A percentile compares a stretch with the other conserved stretches of the same genome.
These are phyloP conservation scores for Pomatorhinus ruficollis DNA, from an alignment of 2,113 vertebrate species.

Conservation along the genomic window DNA sequence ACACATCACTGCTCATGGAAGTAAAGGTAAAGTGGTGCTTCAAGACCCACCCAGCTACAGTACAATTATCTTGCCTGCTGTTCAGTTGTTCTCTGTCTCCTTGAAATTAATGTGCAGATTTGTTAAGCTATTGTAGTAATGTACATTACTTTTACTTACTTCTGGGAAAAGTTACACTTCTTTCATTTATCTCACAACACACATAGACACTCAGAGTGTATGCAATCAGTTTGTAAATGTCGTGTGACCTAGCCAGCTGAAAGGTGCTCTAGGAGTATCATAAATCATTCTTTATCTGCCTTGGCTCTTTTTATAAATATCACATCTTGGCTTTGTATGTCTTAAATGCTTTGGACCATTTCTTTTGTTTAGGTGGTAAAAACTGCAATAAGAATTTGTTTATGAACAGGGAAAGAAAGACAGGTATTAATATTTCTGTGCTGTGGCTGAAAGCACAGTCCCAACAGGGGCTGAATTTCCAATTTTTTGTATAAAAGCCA, in stretches of 20 bases:
- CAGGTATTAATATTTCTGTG: constrained; percentile 16
- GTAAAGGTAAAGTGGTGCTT: background rate
- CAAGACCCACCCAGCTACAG: background rate
- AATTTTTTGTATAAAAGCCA: constrained; percentile 26
- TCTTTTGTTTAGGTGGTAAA: background rate
- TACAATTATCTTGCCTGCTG: background rate
- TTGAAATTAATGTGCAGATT: background rate
- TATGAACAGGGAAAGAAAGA: constrained; percentile 8
- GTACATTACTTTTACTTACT: background rate
- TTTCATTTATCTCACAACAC: background rate
- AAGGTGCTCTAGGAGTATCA: constrained; percentile 1
- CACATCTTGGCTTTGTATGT: background rate
- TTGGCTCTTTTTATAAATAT: constrained; percentile 26
- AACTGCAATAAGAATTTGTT: constrained; percentile 12
- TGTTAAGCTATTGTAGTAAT: background rate
- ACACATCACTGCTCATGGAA: background rate
- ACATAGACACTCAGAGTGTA: background rate
- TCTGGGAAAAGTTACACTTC: background rate
- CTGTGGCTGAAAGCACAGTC: background rate
- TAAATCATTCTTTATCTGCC: constrained; percentile 54
- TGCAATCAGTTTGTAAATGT: background rate
- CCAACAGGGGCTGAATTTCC: constrained; percentile 20
- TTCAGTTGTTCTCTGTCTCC: background rate
- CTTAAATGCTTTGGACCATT: constrained; percentile 23
- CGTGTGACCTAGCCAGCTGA: background rate